phyloP scores from a whole-genome alignment of 2,888 invertebrate genomes.

The Heliconius sara region DNA sequence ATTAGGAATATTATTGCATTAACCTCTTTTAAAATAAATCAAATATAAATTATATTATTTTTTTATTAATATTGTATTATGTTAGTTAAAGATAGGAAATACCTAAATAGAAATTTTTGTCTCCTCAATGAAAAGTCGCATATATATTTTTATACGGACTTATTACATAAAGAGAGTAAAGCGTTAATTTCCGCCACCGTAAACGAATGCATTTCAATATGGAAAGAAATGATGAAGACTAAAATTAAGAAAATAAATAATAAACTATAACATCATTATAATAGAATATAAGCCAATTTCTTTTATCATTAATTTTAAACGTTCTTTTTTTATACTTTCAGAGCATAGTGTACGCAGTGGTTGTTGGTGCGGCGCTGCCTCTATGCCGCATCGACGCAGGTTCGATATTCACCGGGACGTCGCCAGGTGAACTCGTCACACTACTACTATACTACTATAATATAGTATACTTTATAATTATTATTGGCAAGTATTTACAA shows the following conservation, averaged over 20 bases:
- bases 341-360: slow-evolving; percentile 66
- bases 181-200: background rate
- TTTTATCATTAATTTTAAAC: background rate
- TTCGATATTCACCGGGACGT: slow-evolving; percentile 87
- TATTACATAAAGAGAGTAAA: background rate
- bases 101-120: too few relatives aligned
- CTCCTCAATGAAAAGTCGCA: background rate
- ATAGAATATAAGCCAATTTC: background rate
- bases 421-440: slow-evolving; percentile 84
- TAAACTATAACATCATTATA: background rate
- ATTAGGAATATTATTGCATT: background rate
- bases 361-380: slow-evolving; percentile 62
- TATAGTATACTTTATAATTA: slow-evolving; percentile 10
- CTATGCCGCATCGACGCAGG: slow-evolving; percentile 85
- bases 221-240: too few relatives aligned
- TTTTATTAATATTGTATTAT: too few relatives aligned
- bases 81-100: background rate
- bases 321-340: slow-evolving; percentile 56
- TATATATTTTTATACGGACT: background rate
- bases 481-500: slow-evolving; percentile 24
- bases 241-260: too few relatives aligned
- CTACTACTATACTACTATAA: slow-evolving; percentile 40
- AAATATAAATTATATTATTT: too few relatives aligned
- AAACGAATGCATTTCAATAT: too few relatives aligned
- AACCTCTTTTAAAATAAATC: too few relatives aligned